Evolutionary conservation across 1,140 invertebrate genomes (phyloP).

Genomic region (Bactericera cockerelli): DNA sequence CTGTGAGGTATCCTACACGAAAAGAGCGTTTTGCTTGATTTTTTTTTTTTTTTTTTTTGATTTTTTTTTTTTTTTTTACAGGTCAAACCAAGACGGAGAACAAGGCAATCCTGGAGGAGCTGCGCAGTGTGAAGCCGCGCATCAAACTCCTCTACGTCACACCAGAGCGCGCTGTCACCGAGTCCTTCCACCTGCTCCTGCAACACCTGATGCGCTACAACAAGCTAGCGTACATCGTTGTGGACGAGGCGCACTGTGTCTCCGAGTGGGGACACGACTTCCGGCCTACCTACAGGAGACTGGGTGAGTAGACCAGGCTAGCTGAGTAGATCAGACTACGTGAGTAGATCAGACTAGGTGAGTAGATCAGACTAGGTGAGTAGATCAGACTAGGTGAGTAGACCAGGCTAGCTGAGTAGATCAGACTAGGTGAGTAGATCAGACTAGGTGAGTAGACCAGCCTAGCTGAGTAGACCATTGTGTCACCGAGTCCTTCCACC

Average conservation of each 20-base stretch:
- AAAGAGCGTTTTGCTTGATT: too few species aligned
- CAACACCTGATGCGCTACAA: constrained; percentile 32
- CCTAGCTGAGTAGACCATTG: too few species aligned
- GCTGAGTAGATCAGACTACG: too few species aligned
- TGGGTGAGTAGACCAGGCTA: too few species aligned
- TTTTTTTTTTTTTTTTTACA: too few species aligned
- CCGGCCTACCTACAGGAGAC: constrained; percentile 79
- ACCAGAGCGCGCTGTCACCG: constrained; percentile 73
- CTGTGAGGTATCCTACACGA: too few species aligned
- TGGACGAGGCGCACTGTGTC: constrained; percentile 97
- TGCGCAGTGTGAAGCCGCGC: constrained; percentile 46
- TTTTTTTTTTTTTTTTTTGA: too few species aligned
- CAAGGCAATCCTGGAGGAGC: constrained; percentile 52
- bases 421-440: too few species aligned
- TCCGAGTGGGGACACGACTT: constrained; percentile 98
- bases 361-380: too few species aligned
- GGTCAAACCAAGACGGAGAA: constrained; percentile 36
- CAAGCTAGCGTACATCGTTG: constrained; percentile 44
- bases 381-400: too few species aligned
- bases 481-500: constrained; percentile 42
- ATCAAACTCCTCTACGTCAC: constrained; percentile 82
- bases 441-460: too few species aligned
- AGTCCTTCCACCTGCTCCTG: constrained; percentile 31
- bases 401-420: constrained; percentile 47
- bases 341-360: too few species aligned